Evolutionary conservation across 2,888 invertebrate genomes (phyloP), one percentile per base, ranked within the genome.

Genomic region (Melieria omissa): DNA sequence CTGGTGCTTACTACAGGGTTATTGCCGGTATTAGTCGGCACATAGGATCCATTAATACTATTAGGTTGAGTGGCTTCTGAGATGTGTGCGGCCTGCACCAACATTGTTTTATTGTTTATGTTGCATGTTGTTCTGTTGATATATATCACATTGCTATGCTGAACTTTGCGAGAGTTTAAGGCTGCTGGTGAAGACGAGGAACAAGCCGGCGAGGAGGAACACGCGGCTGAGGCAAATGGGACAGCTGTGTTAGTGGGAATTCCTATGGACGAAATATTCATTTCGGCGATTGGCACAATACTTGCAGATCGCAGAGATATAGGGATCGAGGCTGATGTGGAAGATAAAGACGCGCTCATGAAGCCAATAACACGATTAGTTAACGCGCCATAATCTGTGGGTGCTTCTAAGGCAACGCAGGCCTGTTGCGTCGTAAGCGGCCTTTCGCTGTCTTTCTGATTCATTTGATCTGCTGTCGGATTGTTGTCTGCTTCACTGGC

Each of bases 101-200:
- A 65, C 61, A 72, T 71, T 75, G 69, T 71, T 55, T 75, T 73
- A 69, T 73, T 73, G 71, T 66, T 75, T 66, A 70, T 76, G 71
- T 75, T 79, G 72, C 79, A 78, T 71, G 75, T 78, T 68, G 77
- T 79, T 63, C 84, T 84, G 76, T 86, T 86, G 73, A 85, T 81
- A 72, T 83, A 86, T 75, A 86, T 85, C 49, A 86, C 85, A 79
- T 84, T 85, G 78, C 84, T 85, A 75, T 85, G 84, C 9, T 85
- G 84, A 76, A 85, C 77, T 77, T 85, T 84, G 66, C 84, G 81
- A 63, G 83, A 75, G 14, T 57, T 8, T 7, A 57, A 74, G 76
- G 67, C 77, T 7, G 73, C 55, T 71, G 58, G n/a, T 47, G 60
- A 44, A 41, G 64, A 42, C 45, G 65, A 46, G 14, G 52, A 16